phyloP scores from a whole-genome alignment of 2,113 vertebrate genomes.

The Crotalus horridus region DNA sequence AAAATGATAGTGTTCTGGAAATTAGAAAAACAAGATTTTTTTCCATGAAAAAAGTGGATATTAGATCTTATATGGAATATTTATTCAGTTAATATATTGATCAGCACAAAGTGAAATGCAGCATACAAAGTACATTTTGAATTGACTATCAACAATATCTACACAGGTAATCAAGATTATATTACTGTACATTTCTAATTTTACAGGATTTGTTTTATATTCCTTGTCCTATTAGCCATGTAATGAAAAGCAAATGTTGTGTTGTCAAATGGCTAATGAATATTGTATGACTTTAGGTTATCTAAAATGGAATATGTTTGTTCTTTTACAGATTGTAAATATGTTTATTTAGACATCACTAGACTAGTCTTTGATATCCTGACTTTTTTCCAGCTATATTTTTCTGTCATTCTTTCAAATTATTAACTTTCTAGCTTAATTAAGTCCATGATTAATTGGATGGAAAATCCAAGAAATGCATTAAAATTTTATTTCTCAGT shows the following conservation, averaged over 20 bases:
- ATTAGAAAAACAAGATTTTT: not conserved
- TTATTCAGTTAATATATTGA: slow-evolving; percentile 46
- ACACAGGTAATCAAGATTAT: not conserved
- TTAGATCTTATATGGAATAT: slow-evolving; percentile 1
- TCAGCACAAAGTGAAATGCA: slow-evolving; percentile 20
- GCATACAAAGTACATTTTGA: not conserved
- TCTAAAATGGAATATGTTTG: slow-evolving; percentile 12
- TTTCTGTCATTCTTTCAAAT: not conserved
- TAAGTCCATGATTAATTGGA: not conserved
- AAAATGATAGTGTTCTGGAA: not conserved
- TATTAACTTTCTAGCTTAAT: not conserved
- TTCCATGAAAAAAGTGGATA: not conserved
- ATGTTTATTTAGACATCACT: not conserved
- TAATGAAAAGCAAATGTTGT: slow-evolving; percentile 21
- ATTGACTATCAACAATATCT: slow-evolving; percentile 5
- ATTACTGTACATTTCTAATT: not conserved
- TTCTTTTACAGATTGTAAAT: slow-evolving; percentile 1
- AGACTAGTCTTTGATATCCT: not conserved
- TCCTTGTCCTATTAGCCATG: not conserved
- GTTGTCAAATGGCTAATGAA: slow-evolving; percentile 4
- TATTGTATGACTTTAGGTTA: slow-evolving; percentile 13
- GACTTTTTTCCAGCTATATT: not conserved
- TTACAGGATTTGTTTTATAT: not conserved
- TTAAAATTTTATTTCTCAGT: not conserved
- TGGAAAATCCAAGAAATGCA: not conserved